These are phyloP conservation scores for Melitaea cinxia DNA, from an alignment of 1,140 invertebrate species.

Conservation along the genomic window DNA sequence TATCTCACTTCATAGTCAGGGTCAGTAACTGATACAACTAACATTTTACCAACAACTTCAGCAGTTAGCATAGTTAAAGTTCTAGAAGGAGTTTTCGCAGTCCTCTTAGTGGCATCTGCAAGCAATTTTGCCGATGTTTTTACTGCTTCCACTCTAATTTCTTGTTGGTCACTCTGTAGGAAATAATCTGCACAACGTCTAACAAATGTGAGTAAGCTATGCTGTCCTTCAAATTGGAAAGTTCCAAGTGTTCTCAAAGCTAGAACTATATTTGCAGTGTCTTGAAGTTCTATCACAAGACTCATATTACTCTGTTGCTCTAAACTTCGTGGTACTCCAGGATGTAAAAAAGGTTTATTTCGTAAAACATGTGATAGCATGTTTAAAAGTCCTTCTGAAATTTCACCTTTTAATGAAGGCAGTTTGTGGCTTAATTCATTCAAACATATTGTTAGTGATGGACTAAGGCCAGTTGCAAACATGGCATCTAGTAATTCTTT, in stretches of 20 bases:
- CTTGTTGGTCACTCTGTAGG: constrained; percentile 94
- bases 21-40: constrained; percentile 97
- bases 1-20: constrained; percentile 96
- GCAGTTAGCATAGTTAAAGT: constrained; percentile 94
- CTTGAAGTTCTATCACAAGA: constrained; percentile 82
- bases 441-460: constrained; percentile 94
- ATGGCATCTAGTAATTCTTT: constrained; percentile 94
- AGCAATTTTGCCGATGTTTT: constrained; percentile 95
- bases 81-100: constrained; percentile 84
- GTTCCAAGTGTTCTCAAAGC: constrained; percentile 96
- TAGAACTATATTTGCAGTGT: constrained; percentile 93
- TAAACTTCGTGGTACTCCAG: constrained; percentile 86
- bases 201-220: constrained; percentile 96
- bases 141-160: constrained; percentile 96
- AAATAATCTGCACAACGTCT: constrained; percentile 96
- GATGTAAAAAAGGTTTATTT: constrained; percentile 91
- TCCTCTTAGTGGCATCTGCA: constrained; percentile 88
- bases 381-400: constrained; percentile 94
- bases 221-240: constrained; percentile 98
- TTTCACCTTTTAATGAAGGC: constrained; percentile 92
- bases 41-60: constrained; percentile 93
- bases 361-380: constrained; percentile 94
- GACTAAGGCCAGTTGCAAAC: constrained; percentile 94
- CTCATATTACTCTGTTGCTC: constrained; percentile 77
- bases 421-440: constrained; percentile 94